Conservation (phyloP, 2,888 invertebrate species). For the Hypolimnas misippus region DNA sequence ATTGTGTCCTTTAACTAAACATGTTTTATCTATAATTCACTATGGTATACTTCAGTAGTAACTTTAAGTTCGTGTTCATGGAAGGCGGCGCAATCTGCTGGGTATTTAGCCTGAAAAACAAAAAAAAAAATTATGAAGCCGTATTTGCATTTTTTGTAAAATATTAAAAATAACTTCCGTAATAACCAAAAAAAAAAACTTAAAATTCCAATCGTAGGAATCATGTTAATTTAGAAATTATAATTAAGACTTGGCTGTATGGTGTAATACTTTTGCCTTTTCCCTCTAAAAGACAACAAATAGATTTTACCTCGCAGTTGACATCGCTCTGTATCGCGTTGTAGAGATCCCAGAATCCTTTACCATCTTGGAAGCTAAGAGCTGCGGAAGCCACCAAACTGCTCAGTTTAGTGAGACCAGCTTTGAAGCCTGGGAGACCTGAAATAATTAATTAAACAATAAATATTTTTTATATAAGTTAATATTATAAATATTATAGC, state of each 20-base stretch:
- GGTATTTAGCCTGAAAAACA: slow-evolving; percentile 85
- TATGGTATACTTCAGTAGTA: slow-evolving; percentile 92
- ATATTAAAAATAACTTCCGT: no score
- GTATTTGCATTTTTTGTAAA: no score
- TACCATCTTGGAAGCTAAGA: slow-evolving; percentile 88
- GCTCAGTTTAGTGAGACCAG: slow-evolving; percentile 88
- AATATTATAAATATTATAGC: background rate
- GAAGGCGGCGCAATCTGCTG: slow-evolving; percentile 90
- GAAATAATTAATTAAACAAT: no score
- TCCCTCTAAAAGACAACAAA: no score
- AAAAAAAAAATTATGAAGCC: no score
- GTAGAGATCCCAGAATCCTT: slow-evolving; percentile 91
- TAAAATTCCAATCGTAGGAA: no score
- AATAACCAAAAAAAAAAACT: no score
- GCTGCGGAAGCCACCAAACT: slow-evolving; percentile 91
- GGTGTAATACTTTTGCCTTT: no score
- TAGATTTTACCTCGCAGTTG: slow-evolving; percentile 87
- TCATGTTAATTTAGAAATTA: no score
- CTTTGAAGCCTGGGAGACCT: slow-evolving; percentile 88
- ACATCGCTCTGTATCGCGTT: slow-evolving; percentile 88
- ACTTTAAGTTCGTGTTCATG: slow-evolving; percentile 92
- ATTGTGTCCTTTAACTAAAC: background rate
- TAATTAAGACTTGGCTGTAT: no score
- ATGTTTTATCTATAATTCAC: slow-evolving; percentile 85
- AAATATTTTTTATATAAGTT: background rate